phyloP scores from a whole-genome alignment of 2,888 invertebrate species.

The Melanophora roralis region DNA sequence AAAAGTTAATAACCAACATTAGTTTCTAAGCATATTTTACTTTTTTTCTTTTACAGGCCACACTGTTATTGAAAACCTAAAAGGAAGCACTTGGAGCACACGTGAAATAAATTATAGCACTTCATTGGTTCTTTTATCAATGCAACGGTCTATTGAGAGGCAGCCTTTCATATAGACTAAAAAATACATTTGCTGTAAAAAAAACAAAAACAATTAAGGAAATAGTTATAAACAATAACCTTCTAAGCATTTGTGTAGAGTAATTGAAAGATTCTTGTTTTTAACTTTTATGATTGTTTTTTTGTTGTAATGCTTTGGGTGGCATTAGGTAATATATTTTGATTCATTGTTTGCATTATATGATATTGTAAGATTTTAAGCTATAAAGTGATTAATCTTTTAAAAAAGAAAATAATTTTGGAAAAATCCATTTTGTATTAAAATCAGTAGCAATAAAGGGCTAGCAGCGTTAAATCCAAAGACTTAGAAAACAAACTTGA shows the following conservation, averaged over 20 bases:
- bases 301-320: slow-evolving; percentile 26
- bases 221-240: not conserved
- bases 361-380: slow-evolving; percentile 44
- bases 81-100: slow-evolving; percentile 57
- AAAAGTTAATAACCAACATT: not conserved
- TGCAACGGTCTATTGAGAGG: slow-evolving; percentile 32
- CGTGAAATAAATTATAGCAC: slow-evolving; percentile 58
- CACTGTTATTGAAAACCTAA: slow-evolving; percentile 1
- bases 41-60: not conserved
- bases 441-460: not conserved
- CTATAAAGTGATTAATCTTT: slow-evolving; percentile 37
- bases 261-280: too few species aligned
- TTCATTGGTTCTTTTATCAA: slow-evolving; percentile 51
- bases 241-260: too few species aligned
- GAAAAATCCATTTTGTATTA: slow-evolving; percentile 5
- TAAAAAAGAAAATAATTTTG: slow-evolving; percentile 10
- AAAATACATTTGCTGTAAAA: slow-evolving; percentile 6
- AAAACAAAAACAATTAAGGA: not conserved
- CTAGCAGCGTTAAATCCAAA: not conserved
- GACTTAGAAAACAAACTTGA: slow-evolving; percentile 15
- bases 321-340: slow-evolving; percentile 11
- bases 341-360: slow-evolving; percentile 2
- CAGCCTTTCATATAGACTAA: not conserved
- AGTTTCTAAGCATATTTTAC: slow-evolving; percentile 6
- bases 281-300: not conserved